phyloP scores from a whole-genome alignment of 2,888 invertebrate genomes.

The Subacronicta megacephala region DNA sequence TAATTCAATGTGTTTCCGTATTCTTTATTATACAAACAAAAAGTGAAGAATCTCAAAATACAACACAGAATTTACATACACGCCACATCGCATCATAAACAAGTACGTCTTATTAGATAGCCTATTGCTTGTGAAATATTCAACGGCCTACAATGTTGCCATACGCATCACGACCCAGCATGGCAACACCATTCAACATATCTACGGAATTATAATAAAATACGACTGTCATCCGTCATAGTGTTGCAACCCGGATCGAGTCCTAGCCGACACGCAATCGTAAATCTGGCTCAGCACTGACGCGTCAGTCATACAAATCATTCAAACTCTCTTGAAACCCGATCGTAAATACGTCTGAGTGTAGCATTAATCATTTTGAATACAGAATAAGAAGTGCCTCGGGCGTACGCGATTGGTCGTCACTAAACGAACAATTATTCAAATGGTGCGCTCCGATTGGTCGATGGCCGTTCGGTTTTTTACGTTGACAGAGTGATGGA shows the following conservation, averaged over 20 bases:
- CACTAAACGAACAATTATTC: slow-evolving; percentile 87
- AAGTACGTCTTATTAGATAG: slow-evolving; percentile 39
- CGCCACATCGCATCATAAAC: slow-evolving; percentile 41
- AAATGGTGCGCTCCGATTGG: slow-evolving; percentile 83
- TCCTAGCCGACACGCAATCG: slow-evolving; percentile 77
- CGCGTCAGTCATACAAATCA: slow-evolving; percentile 84
- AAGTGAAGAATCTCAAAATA: slow-evolving; percentile 33
- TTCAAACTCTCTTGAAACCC: slow-evolving; percentile 79
- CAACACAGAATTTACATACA: slow-evolving; percentile 38
- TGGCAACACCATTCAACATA: slow-evolving; percentile 66
- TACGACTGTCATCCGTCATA: slow-evolving; percentile 74
- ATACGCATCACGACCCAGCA: slow-evolving; percentile 36
- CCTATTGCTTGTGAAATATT: slow-evolving; percentile 42
- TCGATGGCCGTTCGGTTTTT: slow-evolving; percentile 77
- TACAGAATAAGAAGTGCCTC: slow-evolving; percentile 79
- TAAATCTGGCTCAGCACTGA: slow-evolving; percentile 80
- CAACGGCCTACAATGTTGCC: slow-evolving; percentile 49
- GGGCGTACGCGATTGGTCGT: slow-evolving; percentile 82
- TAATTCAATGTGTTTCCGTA: too few species aligned
- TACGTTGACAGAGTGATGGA: slow-evolving; percentile 85
- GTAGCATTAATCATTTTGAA: slow-evolving; percentile 84
- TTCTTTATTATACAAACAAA: too few species aligned
- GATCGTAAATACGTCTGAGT: slow-evolving; percentile 82
- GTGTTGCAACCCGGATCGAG: slow-evolving; percentile 65
- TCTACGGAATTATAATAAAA: slow-evolving; percentile 76